Base-by-base conservation (phyloP, 2,888 invertebrate genomes). In the Rhodophaea formosa region DNA sequence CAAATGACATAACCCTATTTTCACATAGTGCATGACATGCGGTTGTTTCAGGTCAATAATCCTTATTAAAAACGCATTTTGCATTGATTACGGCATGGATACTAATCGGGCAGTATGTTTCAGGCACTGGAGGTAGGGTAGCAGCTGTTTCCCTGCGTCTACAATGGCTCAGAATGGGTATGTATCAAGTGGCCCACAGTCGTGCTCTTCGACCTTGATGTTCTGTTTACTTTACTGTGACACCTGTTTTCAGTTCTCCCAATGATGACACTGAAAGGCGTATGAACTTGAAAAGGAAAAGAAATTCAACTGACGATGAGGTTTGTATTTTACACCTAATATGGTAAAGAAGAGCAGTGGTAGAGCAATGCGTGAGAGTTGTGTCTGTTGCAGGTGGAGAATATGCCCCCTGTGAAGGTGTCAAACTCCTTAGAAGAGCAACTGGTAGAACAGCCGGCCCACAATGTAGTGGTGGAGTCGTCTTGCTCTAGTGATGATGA, bases 1-100 rank as follows among this genome's bases (percentile, higher is more conserved):
- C 88, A 86, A 89, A 80, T 86, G 86, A 91, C 91, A 91, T 91
- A 91, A 91, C 91, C 91, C 91, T 89, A 90, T 89, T 90, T 87
- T 80, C 79, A 77, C 80, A 75, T 85, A 76, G 79, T 80, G 82
- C 82, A 85, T 88, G 91, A 90, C 90, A 90, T 91, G 91, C 87
- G 91, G 90, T 89, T 85, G 85, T 84, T 86, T 86, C 76, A 74
- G 76, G 75, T 72, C 70, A 75, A 75, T 77, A 71, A 68, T 69
- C 71, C 62, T 75, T 72, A 71, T 70, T 77, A 67, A 72, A 67
- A 62, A 66, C 69, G 65, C 62, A 59, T 53, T 68, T 75, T 71
- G 63, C 53, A 55, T 67, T 62, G 61, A 60, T 67, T 65, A 63
- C 56, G 57, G 63, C 49, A 61, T 56, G 61, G 59, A 58, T 71